These are phyloP conservation scores for Tonatia bakeri DNA, from an alignment of 2,113 vertebrate genomes.

Conservation along the genomic window DNA sequence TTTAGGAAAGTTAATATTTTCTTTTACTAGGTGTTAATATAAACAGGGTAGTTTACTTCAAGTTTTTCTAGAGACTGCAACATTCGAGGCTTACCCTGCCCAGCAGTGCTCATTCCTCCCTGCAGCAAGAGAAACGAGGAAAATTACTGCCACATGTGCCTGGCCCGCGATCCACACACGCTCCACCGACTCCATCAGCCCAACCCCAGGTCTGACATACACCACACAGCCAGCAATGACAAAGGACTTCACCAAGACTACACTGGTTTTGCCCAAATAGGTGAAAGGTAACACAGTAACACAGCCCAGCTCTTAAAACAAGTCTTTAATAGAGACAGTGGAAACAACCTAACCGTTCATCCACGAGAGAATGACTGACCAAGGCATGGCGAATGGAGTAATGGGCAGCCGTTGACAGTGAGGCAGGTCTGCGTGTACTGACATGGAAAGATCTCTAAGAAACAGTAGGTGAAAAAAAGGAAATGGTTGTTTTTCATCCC, in stretches of 20 bases:
- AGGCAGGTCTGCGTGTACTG: not conserved
- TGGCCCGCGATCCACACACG: conserved; percentile 65
- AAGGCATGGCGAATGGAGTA: not conserved
- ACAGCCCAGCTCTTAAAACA: not conserved
- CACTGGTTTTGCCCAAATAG: not conserved
- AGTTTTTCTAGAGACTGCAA: conserved; percentile 60
- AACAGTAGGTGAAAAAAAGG: not conserved
- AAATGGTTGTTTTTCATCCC: not conserved
- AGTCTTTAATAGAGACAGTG: not conserved
- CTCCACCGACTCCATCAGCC: conserved; percentile 63
- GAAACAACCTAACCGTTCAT: not conserved
- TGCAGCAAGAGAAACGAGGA: conserved; percentile 58
- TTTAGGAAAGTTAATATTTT: conserved; percentile 53
- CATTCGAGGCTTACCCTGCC: conserved; percentile 50
- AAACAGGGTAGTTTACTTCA: conserved; percentile 45
- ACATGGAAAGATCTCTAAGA: not conserved
- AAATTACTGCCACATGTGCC: conserved; percentile 81
- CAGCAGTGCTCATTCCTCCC: conserved; percentile 64
- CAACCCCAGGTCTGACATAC: conserved; percentile 30
- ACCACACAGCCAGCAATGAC: not conserved
- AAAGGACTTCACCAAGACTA: conserved; percentile 20
- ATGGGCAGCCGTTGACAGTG: not conserved
- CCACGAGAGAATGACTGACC: not conserved
- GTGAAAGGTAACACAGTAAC: not conserved
- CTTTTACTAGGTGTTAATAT: conserved; percentile 66